These are phyloP conservation scores for Poecilia velifera DNA, from an alignment of 2,797 vertebrate genomes.

Conservation along the genomic window DNA sequence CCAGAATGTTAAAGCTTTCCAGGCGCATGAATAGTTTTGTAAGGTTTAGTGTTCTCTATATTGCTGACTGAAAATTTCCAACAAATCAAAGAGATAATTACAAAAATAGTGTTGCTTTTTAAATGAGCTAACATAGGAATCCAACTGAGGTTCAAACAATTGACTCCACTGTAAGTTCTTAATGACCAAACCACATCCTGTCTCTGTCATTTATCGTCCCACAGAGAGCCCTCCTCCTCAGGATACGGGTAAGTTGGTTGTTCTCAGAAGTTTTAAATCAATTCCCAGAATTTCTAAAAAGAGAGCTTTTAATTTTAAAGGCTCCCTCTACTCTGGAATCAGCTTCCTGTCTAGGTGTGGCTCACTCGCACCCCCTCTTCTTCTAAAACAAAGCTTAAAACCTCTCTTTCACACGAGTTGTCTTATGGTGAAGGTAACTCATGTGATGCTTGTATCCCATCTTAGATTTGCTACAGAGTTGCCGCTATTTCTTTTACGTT, in stretches of 20 bases:
- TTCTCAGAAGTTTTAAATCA: background rate
- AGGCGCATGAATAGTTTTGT: background rate
- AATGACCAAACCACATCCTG: background rate
- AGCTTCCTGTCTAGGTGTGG: background rate
- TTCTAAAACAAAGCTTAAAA: background rate
- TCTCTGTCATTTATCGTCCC: background rate
- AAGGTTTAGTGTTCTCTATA: background rate
- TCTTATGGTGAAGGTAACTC: background rate
- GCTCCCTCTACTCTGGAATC: background rate
- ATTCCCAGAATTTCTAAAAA: background rate
- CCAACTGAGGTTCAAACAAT: background rate
- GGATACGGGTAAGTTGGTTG: background rate
- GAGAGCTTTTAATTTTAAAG: background rate
- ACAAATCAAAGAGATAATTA: background rate
- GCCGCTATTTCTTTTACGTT: background rate
- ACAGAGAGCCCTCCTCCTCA: background rate
- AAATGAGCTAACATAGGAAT: background rate
- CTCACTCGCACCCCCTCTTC: background rate
- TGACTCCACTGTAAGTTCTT: background rate
- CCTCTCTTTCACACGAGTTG: background rate
- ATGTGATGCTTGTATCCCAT: background rate
- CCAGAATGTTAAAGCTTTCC: background rate
- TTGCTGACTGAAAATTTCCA: background rate
- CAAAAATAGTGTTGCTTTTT: background rate
- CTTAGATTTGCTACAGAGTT: background rate